Evolutionary conservation across 2,113 vertebrate genomes (phyloP).

Genomic region (Malurus alboscapulatus): DNA sequence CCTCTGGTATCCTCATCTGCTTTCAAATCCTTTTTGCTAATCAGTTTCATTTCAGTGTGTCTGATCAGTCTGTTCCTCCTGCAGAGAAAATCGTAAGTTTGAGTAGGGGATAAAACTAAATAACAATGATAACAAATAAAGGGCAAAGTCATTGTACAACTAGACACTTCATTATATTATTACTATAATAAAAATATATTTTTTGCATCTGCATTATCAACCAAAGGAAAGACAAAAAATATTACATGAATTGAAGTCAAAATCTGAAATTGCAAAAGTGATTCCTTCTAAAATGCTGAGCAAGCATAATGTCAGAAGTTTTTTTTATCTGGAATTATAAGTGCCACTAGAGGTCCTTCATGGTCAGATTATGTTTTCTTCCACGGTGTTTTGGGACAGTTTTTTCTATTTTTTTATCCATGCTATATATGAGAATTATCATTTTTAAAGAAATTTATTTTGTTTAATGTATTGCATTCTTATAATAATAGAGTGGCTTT

Average conservation of each 20-base stretch:
- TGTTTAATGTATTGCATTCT: neutral
- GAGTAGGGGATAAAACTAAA: neutral
- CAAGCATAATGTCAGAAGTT: neutral
- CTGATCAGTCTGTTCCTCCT: neutral
- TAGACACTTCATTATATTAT: neutral
- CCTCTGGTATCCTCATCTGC: neutral
- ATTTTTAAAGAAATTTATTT: neutral
- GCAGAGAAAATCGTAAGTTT: neutral
- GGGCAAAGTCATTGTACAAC: neutral
- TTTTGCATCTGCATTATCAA: neutral
- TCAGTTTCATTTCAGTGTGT: neutral
- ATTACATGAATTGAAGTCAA: neutral
- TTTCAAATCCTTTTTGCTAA: neutral
- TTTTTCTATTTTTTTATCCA: neutral
- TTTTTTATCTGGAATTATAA: neutral
- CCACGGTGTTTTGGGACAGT: neutral
- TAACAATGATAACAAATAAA: neutral
- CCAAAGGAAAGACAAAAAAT: neutral
- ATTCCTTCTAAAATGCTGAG: neutral
- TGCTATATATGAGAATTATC: neutral
- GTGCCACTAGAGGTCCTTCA: conserved; percentile 49
- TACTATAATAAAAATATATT: neutral
- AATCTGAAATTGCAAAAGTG: neutral
- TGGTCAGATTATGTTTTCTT: neutral
- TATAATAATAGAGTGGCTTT: neutral